Evolutionary conservation across 2,888 invertebrate genomes (phyloP).

Genomic region (Muscina levida): DNA sequence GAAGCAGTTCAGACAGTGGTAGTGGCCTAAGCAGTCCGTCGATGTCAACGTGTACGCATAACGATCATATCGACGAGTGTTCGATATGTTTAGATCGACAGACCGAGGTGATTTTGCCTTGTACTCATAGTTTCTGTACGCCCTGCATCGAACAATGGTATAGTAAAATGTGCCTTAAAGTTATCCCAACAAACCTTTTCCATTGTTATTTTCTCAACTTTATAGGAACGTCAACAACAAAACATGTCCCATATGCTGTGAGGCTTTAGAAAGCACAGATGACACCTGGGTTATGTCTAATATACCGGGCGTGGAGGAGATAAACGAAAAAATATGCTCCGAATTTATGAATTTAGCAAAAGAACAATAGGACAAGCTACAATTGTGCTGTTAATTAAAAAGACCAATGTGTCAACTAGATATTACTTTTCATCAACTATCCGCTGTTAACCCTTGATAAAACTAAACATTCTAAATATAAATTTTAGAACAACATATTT

Average conservation of each 20-base stretch:
- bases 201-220: neutral
- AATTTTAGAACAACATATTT: too few relatives aligned
- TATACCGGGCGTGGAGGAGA: conserved; percentile 82
- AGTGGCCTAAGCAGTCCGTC: conserved; percentile 66
- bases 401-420: conserved; percentile 30
- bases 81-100: conserved; percentile 87
- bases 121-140: conserved; percentile 86
- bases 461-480: too few relatives aligned
- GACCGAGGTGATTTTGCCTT: conserved; percentile 85
- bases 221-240: conserved; percentile 85
- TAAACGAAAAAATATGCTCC: conserved; percentile 81
- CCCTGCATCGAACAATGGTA: conserved; percentile 88
- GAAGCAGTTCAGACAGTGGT: conserved; percentile 59
- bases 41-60: conserved; percentile 70
- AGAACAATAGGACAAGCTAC: conserved; percentile 32
- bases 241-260: conserved; percentile 86
- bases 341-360: conserved; percentile 74
- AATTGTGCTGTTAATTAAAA: neutral
- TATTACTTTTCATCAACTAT: too few relatives aligned
- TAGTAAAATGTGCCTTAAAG: too few relatives aligned
- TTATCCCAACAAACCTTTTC: conserved; percentile 2
- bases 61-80: conserved; percentile 82
- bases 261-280: conserved; percentile 83
- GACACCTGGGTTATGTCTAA: conserved; percentile 85
- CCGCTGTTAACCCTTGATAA: too few relatives aligned